Evolutionary conservation across 2,888 invertebrate species (phyloP).

Genomic region (Lycocerus yunnanus): DNA sequence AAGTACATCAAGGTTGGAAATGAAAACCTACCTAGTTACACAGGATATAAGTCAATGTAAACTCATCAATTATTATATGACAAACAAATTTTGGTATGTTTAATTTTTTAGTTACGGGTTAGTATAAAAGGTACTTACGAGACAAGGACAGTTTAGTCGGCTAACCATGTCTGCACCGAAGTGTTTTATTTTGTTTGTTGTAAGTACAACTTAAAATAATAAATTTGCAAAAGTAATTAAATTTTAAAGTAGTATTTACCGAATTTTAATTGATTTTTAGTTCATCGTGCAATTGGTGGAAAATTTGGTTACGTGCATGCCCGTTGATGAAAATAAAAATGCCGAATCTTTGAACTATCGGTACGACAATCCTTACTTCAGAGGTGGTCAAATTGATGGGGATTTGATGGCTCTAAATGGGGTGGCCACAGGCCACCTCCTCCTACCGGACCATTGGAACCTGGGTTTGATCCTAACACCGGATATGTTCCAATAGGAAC

Average conservation of each 20-base stretch:
- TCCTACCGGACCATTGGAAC: background rate
- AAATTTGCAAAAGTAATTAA: too few species aligned
- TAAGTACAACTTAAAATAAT: background rate
- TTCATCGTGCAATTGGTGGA: background rate
- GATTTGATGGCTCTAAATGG: background rate
- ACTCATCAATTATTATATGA: background rate
- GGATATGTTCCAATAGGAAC: background rate
- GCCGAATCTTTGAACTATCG: background rate
- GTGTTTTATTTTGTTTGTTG: background rate
- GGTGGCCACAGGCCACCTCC: background rate
- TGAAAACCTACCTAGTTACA: background rate
- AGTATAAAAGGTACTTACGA: background rate
- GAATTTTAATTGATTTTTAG: background rate
- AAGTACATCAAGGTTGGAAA: background rate
- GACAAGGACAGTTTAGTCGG: background rate
- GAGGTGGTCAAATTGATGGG: background rate
- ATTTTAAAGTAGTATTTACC: background rate
- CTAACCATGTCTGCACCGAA: background rate
- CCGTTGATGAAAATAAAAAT: background rate
- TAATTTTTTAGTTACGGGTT: background rate
- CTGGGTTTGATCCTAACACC: background rate
- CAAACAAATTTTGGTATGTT: background rate
- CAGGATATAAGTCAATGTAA: slow-evolving; percentile 1
- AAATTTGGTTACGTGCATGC: background rate
- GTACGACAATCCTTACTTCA: background rate